Evolutionary conservation across 2,797 vertebrate species (phyloP).

Genomic region (Antrozous pallidus): DNA sequence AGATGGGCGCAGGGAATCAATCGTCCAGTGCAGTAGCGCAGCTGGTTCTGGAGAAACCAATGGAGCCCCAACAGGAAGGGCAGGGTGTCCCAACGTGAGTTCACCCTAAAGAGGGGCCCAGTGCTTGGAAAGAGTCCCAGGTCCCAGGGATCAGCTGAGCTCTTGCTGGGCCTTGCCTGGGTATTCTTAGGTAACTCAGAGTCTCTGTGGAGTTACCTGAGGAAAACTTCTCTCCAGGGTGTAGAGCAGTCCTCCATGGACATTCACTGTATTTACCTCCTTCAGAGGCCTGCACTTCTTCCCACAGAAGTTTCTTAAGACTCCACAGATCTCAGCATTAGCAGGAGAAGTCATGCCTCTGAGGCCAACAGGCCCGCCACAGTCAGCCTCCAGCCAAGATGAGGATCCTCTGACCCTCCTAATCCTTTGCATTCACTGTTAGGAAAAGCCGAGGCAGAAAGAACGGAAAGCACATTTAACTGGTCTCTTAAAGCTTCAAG

Average conservation of each 20-base stretch:
- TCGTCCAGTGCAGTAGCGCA: not conserved
- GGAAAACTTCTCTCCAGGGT: not conserved
- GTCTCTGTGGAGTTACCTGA: not conserved
- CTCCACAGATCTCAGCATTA: not conserved
- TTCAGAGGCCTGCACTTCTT: not conserved
- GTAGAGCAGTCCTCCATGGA: not conserved
- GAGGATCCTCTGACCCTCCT: not conserved
- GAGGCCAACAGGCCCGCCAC: not conserved
- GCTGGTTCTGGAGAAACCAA: not conserved
- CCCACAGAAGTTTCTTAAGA: not conserved
- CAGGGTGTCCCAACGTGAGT: not conserved
- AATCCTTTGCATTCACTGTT: not conserved
- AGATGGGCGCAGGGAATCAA: fast-evolving
- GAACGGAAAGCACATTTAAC: not conserved
- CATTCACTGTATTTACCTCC: not conserved
- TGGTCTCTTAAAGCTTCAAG: not conserved
- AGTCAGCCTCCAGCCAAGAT: not conserved
- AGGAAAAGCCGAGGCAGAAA: not conserved
- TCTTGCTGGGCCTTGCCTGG: not conserved
- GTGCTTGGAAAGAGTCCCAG: not conserved
- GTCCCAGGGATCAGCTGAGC: not conserved
- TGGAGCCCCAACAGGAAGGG: not conserved
- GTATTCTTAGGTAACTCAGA: not conserved
- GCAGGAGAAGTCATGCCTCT: not conserved
- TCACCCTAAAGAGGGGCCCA: not conserved